phyloP scores from a whole-genome alignment of 1,140 invertebrate genomes.

The Solen grandis region DNA sequence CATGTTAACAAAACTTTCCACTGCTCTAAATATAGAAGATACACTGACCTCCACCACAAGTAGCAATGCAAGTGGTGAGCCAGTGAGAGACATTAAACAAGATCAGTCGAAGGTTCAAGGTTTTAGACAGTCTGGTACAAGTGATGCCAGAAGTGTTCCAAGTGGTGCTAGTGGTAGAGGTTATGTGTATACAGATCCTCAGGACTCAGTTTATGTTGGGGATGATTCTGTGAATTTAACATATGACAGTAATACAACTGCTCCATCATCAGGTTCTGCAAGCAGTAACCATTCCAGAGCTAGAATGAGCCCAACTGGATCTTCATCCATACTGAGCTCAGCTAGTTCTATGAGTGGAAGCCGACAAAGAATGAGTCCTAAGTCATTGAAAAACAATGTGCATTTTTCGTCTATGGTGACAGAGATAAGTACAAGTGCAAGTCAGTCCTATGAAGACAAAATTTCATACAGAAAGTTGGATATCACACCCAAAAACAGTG shows the following conservation, averaged over 20 bases:
- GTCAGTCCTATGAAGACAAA: conserved; percentile 69
- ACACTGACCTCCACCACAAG: conserved; percentile 70
- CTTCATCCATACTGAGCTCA: conserved; percentile 56
- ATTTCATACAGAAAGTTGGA: conserved; percentile 66
- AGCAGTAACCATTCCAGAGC: conserved; percentile 50
- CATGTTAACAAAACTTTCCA: conserved; percentile 69
- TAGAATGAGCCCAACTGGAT: conserved; percentile 49
- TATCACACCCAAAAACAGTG: conserved; percentile 62
- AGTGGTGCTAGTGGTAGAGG: conserved; percentile 41
- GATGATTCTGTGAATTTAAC: conserved; percentile 21
- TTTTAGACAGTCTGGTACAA: conserved; percentile 40
- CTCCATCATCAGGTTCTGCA: conserved; percentile 23
- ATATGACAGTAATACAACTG: conserved; percentile 20
- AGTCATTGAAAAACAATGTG: conserved; percentile 73
- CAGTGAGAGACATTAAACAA: conserved; percentile 9
- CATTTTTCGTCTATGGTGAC: conserved; percentile 73
- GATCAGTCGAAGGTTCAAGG: conserved; percentile 46
- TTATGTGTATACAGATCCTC: neutral
- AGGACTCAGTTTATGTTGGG: neutral
- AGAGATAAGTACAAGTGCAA: conserved; percentile 71
- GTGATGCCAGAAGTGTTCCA: conserved; percentile 43
- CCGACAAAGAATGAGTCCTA: conserved; percentile 69
- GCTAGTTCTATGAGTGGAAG: conserved; percentile 59
- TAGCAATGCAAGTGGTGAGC: conserved; percentile 32
- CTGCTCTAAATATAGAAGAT: conserved; percentile 73